Evolutionary conservation across 2,113 vertebrate species (phyloP).

Genomic region (Propithecus coquereli): DNA sequence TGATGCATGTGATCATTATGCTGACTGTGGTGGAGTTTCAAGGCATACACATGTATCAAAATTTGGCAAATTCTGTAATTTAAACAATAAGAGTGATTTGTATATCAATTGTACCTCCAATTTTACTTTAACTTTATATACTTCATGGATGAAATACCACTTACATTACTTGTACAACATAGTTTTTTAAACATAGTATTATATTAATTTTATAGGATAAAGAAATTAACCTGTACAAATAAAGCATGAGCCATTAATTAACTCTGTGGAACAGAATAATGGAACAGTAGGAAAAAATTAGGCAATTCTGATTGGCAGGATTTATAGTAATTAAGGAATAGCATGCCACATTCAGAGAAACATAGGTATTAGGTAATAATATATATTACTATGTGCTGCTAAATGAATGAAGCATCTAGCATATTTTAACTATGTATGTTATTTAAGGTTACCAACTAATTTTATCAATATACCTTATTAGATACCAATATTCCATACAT

Average conservation of each 20-base stretch:
- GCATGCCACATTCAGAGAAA: background rate
- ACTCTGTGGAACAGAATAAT: background rate
- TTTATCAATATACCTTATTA: background rate
- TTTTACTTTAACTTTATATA: background rate
- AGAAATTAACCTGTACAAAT: background rate
- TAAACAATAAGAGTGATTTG: background rate
- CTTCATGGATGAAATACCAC: background rate
- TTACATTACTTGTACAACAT: background rate
- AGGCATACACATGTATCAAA: background rate
- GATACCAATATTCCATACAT: background rate
- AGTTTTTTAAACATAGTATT: background rate
- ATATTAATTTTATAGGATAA: background rate
- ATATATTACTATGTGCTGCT: background rate
- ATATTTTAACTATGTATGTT: background rate
- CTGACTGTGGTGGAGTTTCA: background rate
- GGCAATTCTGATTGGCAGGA: background rate
- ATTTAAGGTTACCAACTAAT: background rate
- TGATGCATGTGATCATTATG: background rate
- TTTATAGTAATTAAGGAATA: conserved; percentile 19
- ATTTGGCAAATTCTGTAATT: background rate
- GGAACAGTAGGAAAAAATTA: background rate
- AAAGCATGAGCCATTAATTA: conserved; percentile 8
- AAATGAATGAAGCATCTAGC: background rate
- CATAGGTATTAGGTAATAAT: background rate
- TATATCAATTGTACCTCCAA: background rate